These are phyloP conservation scores for Tauraco erythrolophus DNA, from an alignment of 2,113 vertebrate species.

Conservation along the genomic window DNA sequence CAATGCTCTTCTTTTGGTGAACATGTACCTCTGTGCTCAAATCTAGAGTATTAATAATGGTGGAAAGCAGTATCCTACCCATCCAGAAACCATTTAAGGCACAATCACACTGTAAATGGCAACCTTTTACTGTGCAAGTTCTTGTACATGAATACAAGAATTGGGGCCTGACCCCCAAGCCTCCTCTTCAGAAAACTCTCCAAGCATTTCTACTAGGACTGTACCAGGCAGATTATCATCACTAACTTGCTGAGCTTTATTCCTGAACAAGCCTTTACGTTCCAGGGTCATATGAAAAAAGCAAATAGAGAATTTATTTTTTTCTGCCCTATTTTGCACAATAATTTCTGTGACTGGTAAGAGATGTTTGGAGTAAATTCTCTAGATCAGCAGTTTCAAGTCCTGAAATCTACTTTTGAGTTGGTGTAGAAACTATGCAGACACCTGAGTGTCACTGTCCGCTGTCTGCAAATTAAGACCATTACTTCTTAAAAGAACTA, in stretches of 20 bases:
- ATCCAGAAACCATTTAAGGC: not conserved
- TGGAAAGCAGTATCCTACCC: not conserved
- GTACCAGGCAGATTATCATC: not conserved
- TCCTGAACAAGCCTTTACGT: not conserved
- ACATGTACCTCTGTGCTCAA: not conserved
- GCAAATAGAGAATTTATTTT: not conserved
- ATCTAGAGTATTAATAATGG: not conserved
- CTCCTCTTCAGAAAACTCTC: not conserved
- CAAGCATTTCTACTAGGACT: not conserved
- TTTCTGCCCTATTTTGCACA: not conserved
- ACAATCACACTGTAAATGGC: not conserved
- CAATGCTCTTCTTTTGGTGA: not conserved
- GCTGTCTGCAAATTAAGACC: not conserved
- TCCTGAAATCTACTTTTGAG: not conserved
- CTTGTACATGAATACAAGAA: not conserved
- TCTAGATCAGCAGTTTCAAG: not conserved
- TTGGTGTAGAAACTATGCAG: not conserved
- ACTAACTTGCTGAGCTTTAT: not conserved
- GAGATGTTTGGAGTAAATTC: not conserved
- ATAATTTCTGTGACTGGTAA: not conserved
- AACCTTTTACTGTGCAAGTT: not conserved
- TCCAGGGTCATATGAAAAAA: not conserved
- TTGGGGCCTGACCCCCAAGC: not conserved
- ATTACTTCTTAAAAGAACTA: not conserved
- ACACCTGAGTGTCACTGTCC: not conserved